phyloP scores from a whole-genome alignment of 2,888 invertebrate species.

The Calameuta idolon region DNA sequence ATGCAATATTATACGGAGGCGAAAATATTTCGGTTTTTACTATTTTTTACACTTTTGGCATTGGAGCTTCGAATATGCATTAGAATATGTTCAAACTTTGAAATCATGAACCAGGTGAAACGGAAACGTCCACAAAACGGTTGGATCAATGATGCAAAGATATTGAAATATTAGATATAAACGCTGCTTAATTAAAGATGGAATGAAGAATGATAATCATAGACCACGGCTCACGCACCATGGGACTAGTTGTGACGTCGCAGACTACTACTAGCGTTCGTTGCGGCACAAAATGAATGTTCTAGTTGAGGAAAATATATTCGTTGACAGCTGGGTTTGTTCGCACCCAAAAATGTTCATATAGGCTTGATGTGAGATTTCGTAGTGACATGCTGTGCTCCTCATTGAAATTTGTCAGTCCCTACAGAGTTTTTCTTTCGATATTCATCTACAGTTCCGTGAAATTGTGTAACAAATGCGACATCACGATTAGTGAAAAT shows the following conservation, averaged over 20 bases:
- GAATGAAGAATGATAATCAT: background rate
- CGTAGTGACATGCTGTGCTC: background rate
- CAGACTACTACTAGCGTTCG: background rate
- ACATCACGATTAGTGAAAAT: too few species aligned
- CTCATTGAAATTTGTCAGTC: background rate
- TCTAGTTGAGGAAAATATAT: background rate
- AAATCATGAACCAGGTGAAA: background rate
- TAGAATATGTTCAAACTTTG: background rate
- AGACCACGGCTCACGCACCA: background rate
- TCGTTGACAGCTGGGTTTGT: background rate
- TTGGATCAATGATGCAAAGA: background rate
- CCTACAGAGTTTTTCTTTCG: background rate
- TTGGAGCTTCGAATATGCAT: background rate
- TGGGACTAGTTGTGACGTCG: background rate
- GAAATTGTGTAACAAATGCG: background rate
- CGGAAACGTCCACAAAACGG: too few species aligned
- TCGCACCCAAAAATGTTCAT: background rate
- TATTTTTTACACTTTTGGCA: background rate
- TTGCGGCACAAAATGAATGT: background rate
- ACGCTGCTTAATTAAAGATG: background rate
- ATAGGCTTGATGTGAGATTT: background rate
- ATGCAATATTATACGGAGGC: background rate
- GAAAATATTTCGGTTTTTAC: background rate
- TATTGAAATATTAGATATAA: background rate
- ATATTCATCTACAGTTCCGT: background rate